Evolutionary conservation across 2,797 vertebrate species (phyloP).

Genomic region (Ceryle rudis): DNA sequence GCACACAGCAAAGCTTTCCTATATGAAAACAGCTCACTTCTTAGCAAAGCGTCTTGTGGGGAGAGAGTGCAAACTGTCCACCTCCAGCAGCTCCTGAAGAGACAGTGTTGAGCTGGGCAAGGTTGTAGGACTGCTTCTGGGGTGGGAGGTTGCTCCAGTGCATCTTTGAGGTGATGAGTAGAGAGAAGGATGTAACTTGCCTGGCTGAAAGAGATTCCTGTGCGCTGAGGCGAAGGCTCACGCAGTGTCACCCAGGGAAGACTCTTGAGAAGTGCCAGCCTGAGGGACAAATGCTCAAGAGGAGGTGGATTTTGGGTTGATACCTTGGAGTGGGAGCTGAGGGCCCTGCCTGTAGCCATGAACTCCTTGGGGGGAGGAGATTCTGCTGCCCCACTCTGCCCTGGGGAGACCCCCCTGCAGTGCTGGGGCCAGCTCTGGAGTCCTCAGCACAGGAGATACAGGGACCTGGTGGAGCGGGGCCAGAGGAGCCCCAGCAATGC

Average conservation of each 20-base stretch:
- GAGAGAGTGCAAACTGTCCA: accelerated
- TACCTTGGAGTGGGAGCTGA: background rate
- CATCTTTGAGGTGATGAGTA: background rate
- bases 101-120: accelerated
- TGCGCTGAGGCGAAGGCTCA: accelerated
- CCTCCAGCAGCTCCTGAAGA: background rate
- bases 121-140: background rate
- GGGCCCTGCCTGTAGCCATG: background rate
- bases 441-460: no score
- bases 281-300: background rate
- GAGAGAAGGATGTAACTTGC: background rate
- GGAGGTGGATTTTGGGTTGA: background rate
- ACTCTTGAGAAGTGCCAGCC: background rate
- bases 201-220: background rate
- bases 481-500: no score
- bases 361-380: background rate
- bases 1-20: accelerated
- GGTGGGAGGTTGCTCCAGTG: background rate
- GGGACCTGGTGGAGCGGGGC: no score
- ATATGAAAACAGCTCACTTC: background rate
- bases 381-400: no score
- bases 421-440: no score
- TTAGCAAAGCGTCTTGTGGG: accelerated
- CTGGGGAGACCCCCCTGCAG: no score
- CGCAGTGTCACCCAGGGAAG: accelerated